Conservation (phyloP, 2,113 vertebrate genomes). For the Boleophthalmus pectinirostris region DNA sequence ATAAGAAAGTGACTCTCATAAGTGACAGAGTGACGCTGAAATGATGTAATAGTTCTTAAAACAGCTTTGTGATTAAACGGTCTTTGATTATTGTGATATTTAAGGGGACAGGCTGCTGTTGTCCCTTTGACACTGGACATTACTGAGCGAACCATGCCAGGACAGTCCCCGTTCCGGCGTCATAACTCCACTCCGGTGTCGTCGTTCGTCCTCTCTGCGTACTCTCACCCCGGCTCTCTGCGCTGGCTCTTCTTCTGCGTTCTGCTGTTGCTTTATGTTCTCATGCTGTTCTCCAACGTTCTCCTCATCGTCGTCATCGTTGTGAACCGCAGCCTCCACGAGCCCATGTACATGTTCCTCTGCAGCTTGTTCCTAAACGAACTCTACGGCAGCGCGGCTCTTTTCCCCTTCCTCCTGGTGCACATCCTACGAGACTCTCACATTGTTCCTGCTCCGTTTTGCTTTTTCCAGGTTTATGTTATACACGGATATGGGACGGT, state of each 20-base stretch:
- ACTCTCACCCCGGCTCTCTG: not conserved
- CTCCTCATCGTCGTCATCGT: not conserved
- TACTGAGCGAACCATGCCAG: not conserved
- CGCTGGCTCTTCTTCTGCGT: not conserved
- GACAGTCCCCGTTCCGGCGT: not conserved
- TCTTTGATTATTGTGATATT: too few species aligned
- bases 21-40: too few species aligned
- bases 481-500: not conserved
- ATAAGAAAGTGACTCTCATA: too few species aligned
- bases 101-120: too few species aligned
- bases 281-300: not conserved
- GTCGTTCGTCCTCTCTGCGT: not conserved
- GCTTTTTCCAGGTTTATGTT: not conserved
- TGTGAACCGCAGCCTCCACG: not conserved
- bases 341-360: conserved; percentile 5
- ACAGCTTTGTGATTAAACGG: too few species aligned
- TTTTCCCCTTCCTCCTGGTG: not conserved
- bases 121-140: not conserved
- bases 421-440: not conserved
- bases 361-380: conserved; percentile 2
- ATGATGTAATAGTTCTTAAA: too few species aligned
- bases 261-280: not conserved
- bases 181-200: conserved; percentile 1
- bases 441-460: not conserved
- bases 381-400: not conserved